Evolutionary conservation across 1,140 invertebrate genomes (phyloP), one percentile per base, ranked within the genome.

Genomic region (Drosophila lacertosa): DNA sequence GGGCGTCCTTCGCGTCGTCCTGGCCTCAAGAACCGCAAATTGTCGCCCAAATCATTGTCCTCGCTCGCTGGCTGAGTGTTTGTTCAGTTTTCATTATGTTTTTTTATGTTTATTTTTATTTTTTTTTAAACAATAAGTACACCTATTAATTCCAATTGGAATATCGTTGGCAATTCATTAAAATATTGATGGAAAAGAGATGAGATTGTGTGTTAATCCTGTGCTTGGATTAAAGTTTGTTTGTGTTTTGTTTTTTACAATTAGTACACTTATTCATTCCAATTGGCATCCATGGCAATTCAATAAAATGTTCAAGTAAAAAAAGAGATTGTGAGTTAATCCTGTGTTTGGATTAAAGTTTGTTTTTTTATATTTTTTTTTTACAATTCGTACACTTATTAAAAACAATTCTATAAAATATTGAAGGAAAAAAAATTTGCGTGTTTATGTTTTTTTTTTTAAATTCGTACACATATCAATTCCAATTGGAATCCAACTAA

Each of bases 1-100:
- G 74, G 55, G 3, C 67, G 82, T 0, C 82, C 82, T 5, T 69
- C 82, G 2, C 59, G 70, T 0, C 74, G 76, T 44, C 75, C 71
- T 33, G 79, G 79, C 6, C 54, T 89, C 0, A 90, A 90, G 54
- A 74, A 90, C 26, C 89, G 89, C 37, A 91, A 91, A 55, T 63
- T 91, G n/a, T 77, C 84, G 2, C 82, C 88, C 18, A 90, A 90
- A 65, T 74, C 84, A 0, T 67, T 91, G 5, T 51, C 80, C 37
- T 91, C 89, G n/a, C 58, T 91, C 44, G 82, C 89, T 4, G 89
- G 89, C 1, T 91, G 53, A 79, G 26, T 16, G 13, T 51, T 35
- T n/a, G 4, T 13, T 16, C 26, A 29, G 6, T 11, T 32, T 18
- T 57, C 18, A 9, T 13, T 26, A 42, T 57, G 32, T 33, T 40